phyloP scores from a whole-genome alignment of 2,888 invertebrate genomes.

The Caenorhabditis afra region DNA sequence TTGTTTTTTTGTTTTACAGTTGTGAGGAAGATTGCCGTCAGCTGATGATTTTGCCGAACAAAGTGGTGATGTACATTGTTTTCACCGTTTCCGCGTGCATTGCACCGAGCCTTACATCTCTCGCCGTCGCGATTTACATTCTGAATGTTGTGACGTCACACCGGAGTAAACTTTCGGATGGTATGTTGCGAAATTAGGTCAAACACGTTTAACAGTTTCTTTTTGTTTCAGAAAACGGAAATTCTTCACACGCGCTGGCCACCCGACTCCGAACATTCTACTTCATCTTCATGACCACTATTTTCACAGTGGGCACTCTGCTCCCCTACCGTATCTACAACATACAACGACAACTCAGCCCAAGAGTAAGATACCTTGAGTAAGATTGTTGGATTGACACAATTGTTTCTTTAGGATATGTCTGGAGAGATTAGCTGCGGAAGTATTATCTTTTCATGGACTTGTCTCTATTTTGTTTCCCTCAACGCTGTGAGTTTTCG shows the following conservation, averaged over 20 bases:
- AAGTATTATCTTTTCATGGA: slow-evolving; percentile 71
- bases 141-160: slow-evolving; percentile 76
- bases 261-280: slow-evolving; percentile 78
- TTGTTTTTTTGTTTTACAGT: slow-evolving; percentile 36
- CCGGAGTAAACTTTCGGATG: slow-evolving; percentile 69
- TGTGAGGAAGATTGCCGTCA: slow-evolving; percentile 62
- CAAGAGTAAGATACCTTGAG: slow-evolving; percentile 24
- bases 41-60: slow-evolving; percentile 59
- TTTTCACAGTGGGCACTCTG: slow-evolving; percentile 76
- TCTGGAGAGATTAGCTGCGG: slow-evolving; percentile 58
- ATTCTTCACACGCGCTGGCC: slow-evolving; percentile 66
- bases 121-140: slow-evolving; percentile 78
- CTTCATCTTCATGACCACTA: slow-evolving; percentile 80
- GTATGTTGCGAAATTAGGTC: slow-evolving; percentile 1
- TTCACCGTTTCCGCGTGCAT: slow-evolving; percentile 76
- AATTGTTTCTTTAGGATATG: slow-evolving; percentile 23
- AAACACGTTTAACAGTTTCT: too few relatives aligned
- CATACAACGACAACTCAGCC: slow-evolving; percentile 51
- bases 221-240: slow-evolving; percentile 48
- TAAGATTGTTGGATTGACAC: not conserved
- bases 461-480: slow-evolving; percentile 75
- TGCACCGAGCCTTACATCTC: slow-evolving; percentile 77
- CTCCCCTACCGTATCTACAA: slow-evolving; percentile 75
- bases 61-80: slow-evolving; percentile 65
- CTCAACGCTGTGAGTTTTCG: slow-evolving; percentile 75